Evolutionary conservation across 2,888 invertebrate genomes (phyloP), one percentile per base, ranked within the genome.

Genomic region (Cerastoderma edule): DNA sequence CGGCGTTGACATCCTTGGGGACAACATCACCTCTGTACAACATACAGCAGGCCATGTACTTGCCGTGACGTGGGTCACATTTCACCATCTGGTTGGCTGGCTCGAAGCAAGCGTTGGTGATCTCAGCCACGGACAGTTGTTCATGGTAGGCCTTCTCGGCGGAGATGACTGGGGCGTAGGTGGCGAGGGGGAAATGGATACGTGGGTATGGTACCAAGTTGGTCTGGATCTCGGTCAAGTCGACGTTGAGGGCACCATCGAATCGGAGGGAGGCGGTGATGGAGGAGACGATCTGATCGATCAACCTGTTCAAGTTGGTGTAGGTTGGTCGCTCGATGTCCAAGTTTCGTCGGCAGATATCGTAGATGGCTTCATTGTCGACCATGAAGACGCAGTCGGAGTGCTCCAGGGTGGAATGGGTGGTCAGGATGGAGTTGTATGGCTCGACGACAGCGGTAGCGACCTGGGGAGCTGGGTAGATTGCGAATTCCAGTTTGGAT

Each of bases 11-110:
- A 72, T 88, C 87, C 78, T 88, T 87, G 64, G 87, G 87, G 76
- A 83, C 83, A 77, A 83, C 83, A 70, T 98, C 97, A 79, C 97
- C 97, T 90, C 97, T 89, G 95, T 97, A 98, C 94, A 98, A 94
- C 96, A 98, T 97, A 94, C 98, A 98, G 93, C 97, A 97, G 24
- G 98, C 98, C 98, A 98, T 96, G 92, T 96, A 96, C 86, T 90
- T 89, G 48, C 90, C 92, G 78, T 92, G 90, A 83, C 88, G 87
- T 72, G 88, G 89, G 75, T 89, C 88, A 81, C 97, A 96, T 89
- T 95, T 96, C 0, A 97, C 97, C 97, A 97, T 97, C 94, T 97
- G 97, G 93, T 96, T 96, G 87, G 96, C 96, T 91, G 96, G 93
- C 95, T 97, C 39, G 95, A 96, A 80, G 93, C 98, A 98, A 30